Base-by-base conservation (phyloP, 2,113 vertebrate species). In the Gasterosteus nipponicus region DNA sequence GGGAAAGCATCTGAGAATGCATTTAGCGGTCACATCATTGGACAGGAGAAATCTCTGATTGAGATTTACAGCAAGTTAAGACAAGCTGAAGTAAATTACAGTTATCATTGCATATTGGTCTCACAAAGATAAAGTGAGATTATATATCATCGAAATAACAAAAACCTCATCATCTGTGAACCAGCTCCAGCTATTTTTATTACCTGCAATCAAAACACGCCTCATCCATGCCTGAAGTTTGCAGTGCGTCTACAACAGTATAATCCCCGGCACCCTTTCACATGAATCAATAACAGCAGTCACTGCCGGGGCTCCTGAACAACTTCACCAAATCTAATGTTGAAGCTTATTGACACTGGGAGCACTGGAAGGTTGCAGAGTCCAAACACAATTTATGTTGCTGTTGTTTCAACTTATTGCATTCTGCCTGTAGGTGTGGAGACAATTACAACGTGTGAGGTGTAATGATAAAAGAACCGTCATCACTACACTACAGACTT, bases 281-380 rank as follows among this genome's bases (percentile, higher is more conserved):
- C 77, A 76, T 42, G 56, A 88, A 85, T 88, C 80, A 86, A 82
- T 84, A 84, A 44, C 2, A 65, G 57, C 66, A 60, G 71, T 38
- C 71, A 61, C 44, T 41, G 51, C 11, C 19, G 35, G 16, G 63
- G 57, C 64, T 38, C 63, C 38, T 61, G 53, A 81, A 70, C 18
- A 47, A 86, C 59, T 68, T 68, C 69, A 71, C 75, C 74, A 59
- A 87, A 86, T 66, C 66, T 63, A 82, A 85, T 73, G 54, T 42
- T 69, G 12, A 80, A 68, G 77, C 51, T 73, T 65, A 83, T 73
- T 81, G 74, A 84, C 69, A 54, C 49, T 62, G 15, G 38, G 76
- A 69, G 6, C 41, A 63, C 53, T 44, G 18, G 35, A 70, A 75
- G 63, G 39, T 26, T 74, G 51, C 47, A 59, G 35, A 67, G 66